These are phyloP conservation scores for Lacerta viridis DNA, from an alignment of 2,797 vertebrate species.

Conservation along the genomic window DNA sequence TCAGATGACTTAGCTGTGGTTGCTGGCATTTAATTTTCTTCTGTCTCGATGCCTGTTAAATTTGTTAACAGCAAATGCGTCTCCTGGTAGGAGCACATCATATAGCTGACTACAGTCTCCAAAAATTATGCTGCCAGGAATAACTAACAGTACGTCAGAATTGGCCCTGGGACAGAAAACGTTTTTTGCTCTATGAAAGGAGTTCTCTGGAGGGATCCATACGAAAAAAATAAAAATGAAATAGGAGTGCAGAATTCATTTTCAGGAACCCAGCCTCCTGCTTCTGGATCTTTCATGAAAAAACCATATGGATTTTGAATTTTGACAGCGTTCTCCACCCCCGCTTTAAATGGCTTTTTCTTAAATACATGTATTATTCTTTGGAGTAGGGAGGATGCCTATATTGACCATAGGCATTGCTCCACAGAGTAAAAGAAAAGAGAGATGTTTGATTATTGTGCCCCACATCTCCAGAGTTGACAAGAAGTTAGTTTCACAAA, in stretches of 20 bases:
- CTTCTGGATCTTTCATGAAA: background rate
- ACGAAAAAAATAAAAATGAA: no score
- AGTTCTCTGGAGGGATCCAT: background rate
- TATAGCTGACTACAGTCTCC: constrained; percentile 23
- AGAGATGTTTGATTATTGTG: background rate
- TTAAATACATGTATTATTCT: background rate
- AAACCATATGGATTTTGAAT: background rate
- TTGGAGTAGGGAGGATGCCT: background rate
- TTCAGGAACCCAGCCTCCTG: background rate
- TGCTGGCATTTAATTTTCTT: constrained; percentile 5
- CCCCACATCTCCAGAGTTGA: background rate
- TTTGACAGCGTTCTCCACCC: no score
- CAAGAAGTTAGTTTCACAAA: no score
- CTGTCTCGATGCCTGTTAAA: constrained; percentile 28
- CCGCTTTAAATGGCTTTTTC: background rate
- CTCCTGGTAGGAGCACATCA: constrained; percentile 7
- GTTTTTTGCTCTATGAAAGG: background rate
- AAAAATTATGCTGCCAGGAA: constrained; percentile 12
- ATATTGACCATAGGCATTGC: background rate
- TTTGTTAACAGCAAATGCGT: constrained; percentile 17
- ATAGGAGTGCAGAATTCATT: background rate
- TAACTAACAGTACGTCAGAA: constrained; percentile 3
- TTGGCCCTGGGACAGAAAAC: constrained; percentile 4
- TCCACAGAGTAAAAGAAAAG: background rate
- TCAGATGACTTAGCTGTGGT: constrained; percentile 12